A percentile compares a stretch with the other conserved stretches of the same genome.
phyloP scores from a whole-genome alignment of 1,140 invertebrate genomes.

The Pentalonia nigronervosa region DNA sequence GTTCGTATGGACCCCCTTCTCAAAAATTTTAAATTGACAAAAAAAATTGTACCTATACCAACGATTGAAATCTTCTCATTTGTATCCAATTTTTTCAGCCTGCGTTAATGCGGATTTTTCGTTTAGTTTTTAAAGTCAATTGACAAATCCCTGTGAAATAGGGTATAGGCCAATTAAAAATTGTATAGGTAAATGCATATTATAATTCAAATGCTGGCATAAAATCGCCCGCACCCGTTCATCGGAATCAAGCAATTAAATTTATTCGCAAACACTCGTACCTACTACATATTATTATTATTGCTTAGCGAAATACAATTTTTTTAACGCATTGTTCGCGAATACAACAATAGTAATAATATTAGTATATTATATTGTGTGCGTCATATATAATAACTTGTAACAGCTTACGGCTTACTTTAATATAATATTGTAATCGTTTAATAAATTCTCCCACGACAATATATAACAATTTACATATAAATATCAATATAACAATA shows the following conservation, averaged over 20 bases:
- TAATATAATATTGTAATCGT: neutral
- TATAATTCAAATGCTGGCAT: neutral
- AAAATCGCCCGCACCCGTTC: neutral
- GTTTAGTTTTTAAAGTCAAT: neutral
- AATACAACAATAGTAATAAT: neutral
- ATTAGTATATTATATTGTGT: neutral
- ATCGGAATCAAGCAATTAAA: constrained; percentile 10
- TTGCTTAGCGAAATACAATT: neutral
- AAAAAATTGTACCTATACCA: neutral
- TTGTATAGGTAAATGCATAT: neutral
- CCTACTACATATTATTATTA: neutral
- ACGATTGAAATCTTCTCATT: neutral
- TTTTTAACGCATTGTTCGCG: neutral
- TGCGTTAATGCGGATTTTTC: neutral
- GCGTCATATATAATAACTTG: neutral
- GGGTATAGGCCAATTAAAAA: neutral
- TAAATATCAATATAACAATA: neutral
- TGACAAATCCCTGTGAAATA: neutral
- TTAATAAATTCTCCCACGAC: constrained; percentile 34
- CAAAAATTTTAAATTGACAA: neutral
- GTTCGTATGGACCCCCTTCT: neutral
- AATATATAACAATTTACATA: constrained; percentile 15
- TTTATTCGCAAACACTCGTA: neutral
- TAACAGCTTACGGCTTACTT: neutral
- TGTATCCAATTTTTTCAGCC: neutral